Evolutionary conservation across 2,888 invertebrate species (phyloP), one percentile per base, ranked within the genome.

Genomic region (Hydrotaea cyrtoneurina): DNA sequence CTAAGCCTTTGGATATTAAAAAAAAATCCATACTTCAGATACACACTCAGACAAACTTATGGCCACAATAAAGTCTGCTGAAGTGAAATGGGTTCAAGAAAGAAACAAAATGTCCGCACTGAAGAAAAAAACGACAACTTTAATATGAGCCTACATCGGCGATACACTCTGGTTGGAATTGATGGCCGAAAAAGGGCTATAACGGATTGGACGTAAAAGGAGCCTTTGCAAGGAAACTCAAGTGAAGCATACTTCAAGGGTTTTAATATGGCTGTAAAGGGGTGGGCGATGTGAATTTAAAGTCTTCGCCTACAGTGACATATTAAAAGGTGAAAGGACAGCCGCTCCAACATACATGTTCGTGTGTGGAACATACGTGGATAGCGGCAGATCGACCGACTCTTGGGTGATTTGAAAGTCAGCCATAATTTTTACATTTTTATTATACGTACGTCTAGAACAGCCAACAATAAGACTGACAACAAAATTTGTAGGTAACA

Each of bases 401-500:
- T 50, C n/a, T 4, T 86, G 87, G 86, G 74, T 84, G 83, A 84
- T 84, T 84, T 74, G 78, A 81, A 81, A 31, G 55, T 78, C 55
- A 78, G 69, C 59, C 26, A 82, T 82, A 85, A 85, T 86, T 82
- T 82, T 82, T 78, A 82, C 78, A 78, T 82, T 84, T 75, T 86
- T 80, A 82, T 64, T 72, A 43, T 73, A 71, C 13, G 11, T 72
- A 77, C 78, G 71, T 39, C 19, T 59, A 79, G 21, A 71, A 69
- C 66, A 23, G 31, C 55, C 46, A 78, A 62, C 57, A 73, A 77
- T 21, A n/a, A 19, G 2, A n/a, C 2, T 62, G 59, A 15, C 21
- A 76, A 81, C 31, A 46, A 39, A 17, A 77, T 23, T 43, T 78
- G 1, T 31, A 21, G 75, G 36, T 69, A 84, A 64, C 21, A 71